Evolutionary conservation across 2,113 vertebrate species (phyloP).

Genomic region (Chiloscyllium plagiosum): DNA sequence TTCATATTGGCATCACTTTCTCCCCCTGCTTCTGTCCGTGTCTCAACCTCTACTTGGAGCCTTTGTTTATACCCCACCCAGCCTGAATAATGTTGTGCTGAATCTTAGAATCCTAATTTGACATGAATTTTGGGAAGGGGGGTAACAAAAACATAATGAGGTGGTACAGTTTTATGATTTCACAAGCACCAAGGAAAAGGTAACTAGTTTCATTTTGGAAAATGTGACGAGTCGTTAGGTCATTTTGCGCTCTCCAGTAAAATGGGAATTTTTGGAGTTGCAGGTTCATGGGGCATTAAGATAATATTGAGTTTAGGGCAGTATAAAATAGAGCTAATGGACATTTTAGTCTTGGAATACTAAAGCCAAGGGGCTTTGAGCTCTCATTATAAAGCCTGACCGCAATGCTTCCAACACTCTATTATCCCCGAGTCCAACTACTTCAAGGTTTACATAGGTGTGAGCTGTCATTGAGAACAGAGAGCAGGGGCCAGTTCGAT

Average conservation of each 20-base stretch:
- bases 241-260: neutral
- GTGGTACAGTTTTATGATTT: neutral
- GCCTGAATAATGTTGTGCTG: neutral
- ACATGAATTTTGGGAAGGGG: neutral
- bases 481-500: too few relatives aligned
- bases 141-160: neutral
- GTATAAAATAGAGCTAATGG: neutral
- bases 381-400: neutral
- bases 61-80: neutral
- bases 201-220: neutral
- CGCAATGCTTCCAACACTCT: neutral
- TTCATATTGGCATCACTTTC: neutral
- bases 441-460: too few relatives aligned
- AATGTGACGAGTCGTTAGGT: neutral
- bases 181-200: neutral
- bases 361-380: neutral
- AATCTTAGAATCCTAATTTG: too few relatives aligned
- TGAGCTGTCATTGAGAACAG: too few relatives aligned
- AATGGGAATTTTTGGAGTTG: neutral
- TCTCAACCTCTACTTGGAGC: neutral
- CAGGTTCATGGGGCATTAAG: neutral
- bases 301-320: neutral
- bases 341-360: neutral
- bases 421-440: too few relatives aligned
- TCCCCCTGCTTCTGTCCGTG: accelerated